Percentiles rank a stretch among this genome's conserved stretches.
phyloP scores from a whole-genome alignment of 2,888 invertebrate species.

The Stegophylla sp. region DNA sequence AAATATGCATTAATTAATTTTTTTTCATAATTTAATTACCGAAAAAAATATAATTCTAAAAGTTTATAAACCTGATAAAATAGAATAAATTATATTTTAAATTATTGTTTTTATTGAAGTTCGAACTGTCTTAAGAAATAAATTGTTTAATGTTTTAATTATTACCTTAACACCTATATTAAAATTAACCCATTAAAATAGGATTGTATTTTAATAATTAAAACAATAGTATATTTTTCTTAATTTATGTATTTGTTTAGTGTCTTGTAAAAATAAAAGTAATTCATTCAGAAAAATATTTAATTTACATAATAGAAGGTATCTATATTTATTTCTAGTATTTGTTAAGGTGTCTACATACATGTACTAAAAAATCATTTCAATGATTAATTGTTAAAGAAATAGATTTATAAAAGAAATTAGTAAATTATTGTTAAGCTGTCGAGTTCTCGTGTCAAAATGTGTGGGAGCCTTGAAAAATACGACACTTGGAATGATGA shows the following conservation, averaged over 20 bases:
- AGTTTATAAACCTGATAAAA: too few relatives aligned
- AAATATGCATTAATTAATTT: too few relatives aligned
- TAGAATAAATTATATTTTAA: too few relatives aligned
- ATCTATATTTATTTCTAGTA: neutral
- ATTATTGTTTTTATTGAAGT: too few relatives aligned
- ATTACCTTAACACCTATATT: too few relatives aligned
- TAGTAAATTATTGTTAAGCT: slow-evolving; percentile 35
- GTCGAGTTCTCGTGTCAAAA: slow-evolving; percentile 3
- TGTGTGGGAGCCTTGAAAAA: slow-evolving; percentile 29
- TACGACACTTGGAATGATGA: slow-evolving; percentile 23
- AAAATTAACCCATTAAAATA: neutral
- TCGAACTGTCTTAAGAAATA: too few relatives aligned
- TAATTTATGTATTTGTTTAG: slow-evolving; percentile 10
- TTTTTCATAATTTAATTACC: too few relatives aligned
- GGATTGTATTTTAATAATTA: neutral
- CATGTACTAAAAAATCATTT: neutral
- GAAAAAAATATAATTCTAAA: too few relatives aligned
- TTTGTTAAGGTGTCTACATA: neutral
- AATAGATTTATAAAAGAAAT: slow-evolving; percentile 30
- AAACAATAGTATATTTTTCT: slow-evolving; percentile 14
- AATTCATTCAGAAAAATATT: neutral
- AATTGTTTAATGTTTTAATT: too few relatives aligned
- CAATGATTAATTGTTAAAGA: slow-evolving; percentile 23
- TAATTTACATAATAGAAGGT: neutral
- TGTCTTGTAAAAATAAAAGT: slow-evolving; percentile 23